Evolutionary conservation across 2,113 vertebrate species (phyloP).

Genomic region (Pelmatolapia mariae): DNA sequence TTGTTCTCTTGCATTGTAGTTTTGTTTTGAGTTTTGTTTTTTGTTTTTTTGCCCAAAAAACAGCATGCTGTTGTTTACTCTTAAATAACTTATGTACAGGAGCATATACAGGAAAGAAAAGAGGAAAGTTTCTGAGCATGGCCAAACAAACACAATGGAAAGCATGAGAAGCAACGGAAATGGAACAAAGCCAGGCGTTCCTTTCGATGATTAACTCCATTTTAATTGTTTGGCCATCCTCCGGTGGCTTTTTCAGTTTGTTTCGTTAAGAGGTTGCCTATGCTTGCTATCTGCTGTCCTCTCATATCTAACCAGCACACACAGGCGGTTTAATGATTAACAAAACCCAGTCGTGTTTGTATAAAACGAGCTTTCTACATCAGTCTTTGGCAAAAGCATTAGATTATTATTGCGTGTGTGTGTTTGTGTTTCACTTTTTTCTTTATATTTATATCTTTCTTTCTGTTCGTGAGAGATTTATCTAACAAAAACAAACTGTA

Average conservation of each 20-base stretch:
- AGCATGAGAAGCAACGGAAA: not conserved
- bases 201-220: not conserved
- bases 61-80: not conserved
- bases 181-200: not conserved
- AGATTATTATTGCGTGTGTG: not conserved
- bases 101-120: not conserved
- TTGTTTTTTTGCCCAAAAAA: not conserved
- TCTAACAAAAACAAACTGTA: not conserved
- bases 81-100: not conserved
- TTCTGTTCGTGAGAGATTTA: not conserved
- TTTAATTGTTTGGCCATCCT: not conserved
- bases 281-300: not conserved
- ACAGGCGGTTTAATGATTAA: conserved; percentile 16
- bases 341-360: not conserved
- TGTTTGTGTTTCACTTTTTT: not conserved
- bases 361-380: not conserved
- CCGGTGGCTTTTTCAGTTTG: not conserved
- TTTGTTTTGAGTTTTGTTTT: not conserved
- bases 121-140: not conserved
- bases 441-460: not conserved
- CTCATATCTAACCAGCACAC: not conserved
- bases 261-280: not conserved
- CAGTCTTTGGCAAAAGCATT: not conserved
- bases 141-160: not conserved
- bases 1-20: not conserved